A percentile compares a stretch with the other conserved stretches of the same genome.
These are phyloP conservation scores for Brachionus manjavacas DNA, from an alignment of 1,140 invertebrate species.

Conservation along the genomic window DNA sequence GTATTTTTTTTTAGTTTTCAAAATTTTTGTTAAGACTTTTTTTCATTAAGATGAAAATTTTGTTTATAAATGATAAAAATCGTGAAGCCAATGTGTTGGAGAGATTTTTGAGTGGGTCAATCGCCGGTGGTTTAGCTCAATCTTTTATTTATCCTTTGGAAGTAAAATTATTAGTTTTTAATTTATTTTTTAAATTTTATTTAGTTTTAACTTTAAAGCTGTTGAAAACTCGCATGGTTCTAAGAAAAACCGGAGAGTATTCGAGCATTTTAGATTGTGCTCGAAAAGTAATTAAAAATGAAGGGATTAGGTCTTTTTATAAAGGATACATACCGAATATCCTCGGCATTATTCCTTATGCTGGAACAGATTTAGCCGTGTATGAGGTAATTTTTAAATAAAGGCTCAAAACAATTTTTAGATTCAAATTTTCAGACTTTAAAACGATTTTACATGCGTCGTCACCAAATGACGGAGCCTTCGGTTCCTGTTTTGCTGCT, in stretches of 20 bases:
- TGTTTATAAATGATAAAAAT: constrained; percentile 67
- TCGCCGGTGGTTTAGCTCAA: constrained; percentile 90
- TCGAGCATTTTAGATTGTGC: constrained; percentile 79
- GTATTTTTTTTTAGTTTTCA: constrained; percentile 45
- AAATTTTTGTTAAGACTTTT: not conserved
- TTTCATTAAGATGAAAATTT: constrained; percentile 65
- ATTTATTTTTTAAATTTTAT: too few relatives aligned
- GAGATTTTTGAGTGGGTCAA: constrained; percentile 84
- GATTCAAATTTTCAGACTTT: constrained; percentile 25
- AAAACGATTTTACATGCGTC: constrained; percentile 60
- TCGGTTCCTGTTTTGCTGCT: constrained; percentile 72
- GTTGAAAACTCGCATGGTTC: constrained; percentile 88
- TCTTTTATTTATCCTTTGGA: constrained; percentile 93
- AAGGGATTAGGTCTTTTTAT: constrained; percentile 83
- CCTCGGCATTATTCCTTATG: constrained; percentile 94
- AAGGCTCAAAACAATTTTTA: not conserved
- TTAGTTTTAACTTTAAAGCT: constrained; percentile 62
- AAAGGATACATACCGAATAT: constrained; percentile 80
- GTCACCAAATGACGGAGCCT: constrained; percentile 48
- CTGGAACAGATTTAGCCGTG: constrained; percentile 93
- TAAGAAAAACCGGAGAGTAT: constrained; percentile 89
- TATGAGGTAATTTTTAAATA: constrained; percentile 71
- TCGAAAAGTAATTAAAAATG: constrained; percentile 75
- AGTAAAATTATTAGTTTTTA: constrained; percentile 57
- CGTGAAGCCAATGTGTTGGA: constrained; percentile 78